Base-by-base conservation (phyloP, 2,113 vertebrate species). In the Acrocephalus kingi region DNA sequence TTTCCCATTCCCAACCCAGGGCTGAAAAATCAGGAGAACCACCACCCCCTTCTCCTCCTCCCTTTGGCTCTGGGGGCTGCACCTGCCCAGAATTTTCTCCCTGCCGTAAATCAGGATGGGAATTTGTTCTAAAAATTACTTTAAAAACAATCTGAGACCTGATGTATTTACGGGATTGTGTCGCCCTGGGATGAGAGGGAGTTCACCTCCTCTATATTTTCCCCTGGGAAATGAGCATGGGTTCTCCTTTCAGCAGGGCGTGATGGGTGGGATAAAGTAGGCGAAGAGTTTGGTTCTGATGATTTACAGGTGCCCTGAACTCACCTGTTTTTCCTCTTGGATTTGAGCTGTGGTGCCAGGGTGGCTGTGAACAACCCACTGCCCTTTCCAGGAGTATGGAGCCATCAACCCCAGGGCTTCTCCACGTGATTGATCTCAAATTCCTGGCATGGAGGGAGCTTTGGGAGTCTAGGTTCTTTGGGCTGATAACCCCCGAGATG, bases 301-400 rank as follows among this genome's bases (percentile, higher is more conserved):
- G 84, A 96, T 97, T 97, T 89, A 76, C 74, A 11, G 25, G 66
- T 88, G 66, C 52, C 59, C 43, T 72, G 75, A 68, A 46, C 62
- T 67, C 41, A 82, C 66, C 86, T 77, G 2, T 75, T 95, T 94
- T 74, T 55, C 80, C 67, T 88, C 80, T 66, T 25, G 3, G 1
- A 54, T 63, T 67, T 4, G 12, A 3, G 15, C 17, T 62, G 46
- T 33, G 87, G 46, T 96, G 94, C 95, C 92, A 96, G 78, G 89
- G 95, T 91, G 81, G 93, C 84, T 62, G 78, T 75, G 95, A 97
- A 94, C 92, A 97, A 90, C 82, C 89, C 94, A 49, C 10, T 84
- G 90, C 94, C 87, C 82, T 81, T 96, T 39, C 71, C 54, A 3
- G 30, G 55, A 87, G 51, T 1, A 33, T 31, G 54, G 15, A 91